A percentile compares a stretch with the other conserved stretches of the same genome.
Conservation (phyloP, 2,113 vertebrate species). For the Reinhardtius hippoglossoides region DNA sequence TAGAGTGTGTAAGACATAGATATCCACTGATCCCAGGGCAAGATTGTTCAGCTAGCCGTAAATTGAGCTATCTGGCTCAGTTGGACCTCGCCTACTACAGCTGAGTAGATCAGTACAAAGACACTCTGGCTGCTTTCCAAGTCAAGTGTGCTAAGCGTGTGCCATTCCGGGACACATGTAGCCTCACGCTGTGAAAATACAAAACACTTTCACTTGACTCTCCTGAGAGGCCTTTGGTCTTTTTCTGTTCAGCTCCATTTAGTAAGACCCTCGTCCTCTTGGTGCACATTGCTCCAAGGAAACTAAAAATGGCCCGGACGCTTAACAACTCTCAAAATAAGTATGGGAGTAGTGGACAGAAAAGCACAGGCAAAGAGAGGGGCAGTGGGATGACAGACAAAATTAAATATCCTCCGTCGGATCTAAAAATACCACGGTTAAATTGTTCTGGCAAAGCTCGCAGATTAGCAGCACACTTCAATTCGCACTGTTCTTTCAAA, state of each 20-base stretch:
- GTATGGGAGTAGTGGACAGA: constrained; percentile 10
- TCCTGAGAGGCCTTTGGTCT: constrained; percentile 20
- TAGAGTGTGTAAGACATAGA: constrained; percentile 39
- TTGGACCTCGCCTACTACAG: constrained; percentile 61
- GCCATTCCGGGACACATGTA: constrained; percentile 45
- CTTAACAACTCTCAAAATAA: constrained; percentile 37
- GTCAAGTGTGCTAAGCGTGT: constrained; percentile 44
- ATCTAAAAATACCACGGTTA: constrained; percentile 65
- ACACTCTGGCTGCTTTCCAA: constrained; percentile 65
- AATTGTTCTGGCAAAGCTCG: constrained; percentile 51
- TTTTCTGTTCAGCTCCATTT: constrained; percentile 27
- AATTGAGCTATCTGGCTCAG: constrained; percentile 68
- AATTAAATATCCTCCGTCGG: constrained; percentile 21
- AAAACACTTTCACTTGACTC: constrained; percentile 48
- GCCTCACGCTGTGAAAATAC: constrained; percentile 45
- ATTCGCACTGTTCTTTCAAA: constrained; percentile 36
- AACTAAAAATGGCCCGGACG: constrained; percentile 20
- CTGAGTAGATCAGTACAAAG: constrained; percentile 69
- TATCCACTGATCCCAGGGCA: constrained; percentile 43
- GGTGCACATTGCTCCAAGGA: constrained; percentile 9
- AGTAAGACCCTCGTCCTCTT: neutral
- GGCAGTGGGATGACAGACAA: neutral
- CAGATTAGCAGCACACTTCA: constrained; percentile 57
- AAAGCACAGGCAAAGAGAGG: constrained; percentile 1
- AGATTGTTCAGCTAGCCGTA: constrained; percentile 39